These are phyloP conservation scores for Eidolon dupreanum DNA, from an alignment of 2,797 vertebrate genomes.

Conservation along the genomic window DNA sequence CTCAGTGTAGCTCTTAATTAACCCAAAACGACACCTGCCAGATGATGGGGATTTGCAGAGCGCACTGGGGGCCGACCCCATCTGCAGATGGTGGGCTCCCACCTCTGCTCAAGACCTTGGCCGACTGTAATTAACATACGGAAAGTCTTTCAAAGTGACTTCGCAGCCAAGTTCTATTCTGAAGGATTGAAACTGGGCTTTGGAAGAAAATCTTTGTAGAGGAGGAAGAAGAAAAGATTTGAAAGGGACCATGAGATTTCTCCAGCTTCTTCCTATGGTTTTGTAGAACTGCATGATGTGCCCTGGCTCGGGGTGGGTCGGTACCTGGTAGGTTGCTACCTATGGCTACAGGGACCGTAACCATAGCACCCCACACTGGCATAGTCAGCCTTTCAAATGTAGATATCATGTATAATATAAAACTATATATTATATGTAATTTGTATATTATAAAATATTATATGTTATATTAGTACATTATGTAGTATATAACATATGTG, in stretches of 20 bases:
- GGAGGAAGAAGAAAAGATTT: background rate
- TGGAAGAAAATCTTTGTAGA: conserved; percentile 42
- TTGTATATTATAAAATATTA: too few species aligned
- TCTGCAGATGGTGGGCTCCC: conserved; percentile 76
- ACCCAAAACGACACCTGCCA: conserved; percentile 81
- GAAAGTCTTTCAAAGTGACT: conserved; percentile 83
- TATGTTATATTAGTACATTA: background rate
- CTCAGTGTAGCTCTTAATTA: conserved; percentile 79
- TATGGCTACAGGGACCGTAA: background rate
- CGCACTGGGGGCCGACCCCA: conserved; percentile 69
- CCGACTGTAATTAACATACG: conserved; percentile 70
- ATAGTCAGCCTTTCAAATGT: background rate
- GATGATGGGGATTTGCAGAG: conserved; percentile 79
- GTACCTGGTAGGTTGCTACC: accelerated
- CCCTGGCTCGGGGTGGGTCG: accelerated
- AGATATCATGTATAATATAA: too few species aligned
- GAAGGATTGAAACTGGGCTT: conserved; percentile 65
- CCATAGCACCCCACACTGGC: background rate
- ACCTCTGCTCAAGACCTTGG: conserved; percentile 76
- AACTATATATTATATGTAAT: too few species aligned
- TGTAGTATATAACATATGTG: background rate
- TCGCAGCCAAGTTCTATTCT: conserved; percentile 64
- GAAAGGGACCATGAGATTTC: background rate
- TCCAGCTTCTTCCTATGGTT: background rate
- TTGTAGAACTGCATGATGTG: background rate